Evolutionary conservation across 2,113 vertebrate genomes (phyloP).

Genomic region (Arenaria interpres): DNA sequence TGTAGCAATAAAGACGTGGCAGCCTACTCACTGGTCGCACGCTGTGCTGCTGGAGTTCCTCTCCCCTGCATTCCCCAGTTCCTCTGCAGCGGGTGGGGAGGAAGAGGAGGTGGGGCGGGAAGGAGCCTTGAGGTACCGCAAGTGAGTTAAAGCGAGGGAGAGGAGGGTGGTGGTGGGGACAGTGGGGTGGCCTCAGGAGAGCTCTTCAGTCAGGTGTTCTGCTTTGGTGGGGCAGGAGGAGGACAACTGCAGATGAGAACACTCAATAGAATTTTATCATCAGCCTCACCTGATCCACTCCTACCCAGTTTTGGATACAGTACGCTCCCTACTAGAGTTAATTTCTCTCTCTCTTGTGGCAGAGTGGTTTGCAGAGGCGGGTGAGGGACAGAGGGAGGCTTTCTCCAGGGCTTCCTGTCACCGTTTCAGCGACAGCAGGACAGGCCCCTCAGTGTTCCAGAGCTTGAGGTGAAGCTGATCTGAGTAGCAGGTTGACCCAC

Average conservation of each 20-base stretch:
- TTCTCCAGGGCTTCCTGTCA: neutral
- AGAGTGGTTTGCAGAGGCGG: neutral
- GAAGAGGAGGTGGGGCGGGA: neutral
- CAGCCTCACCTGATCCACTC: neutral
- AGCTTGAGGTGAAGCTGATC: neutral
- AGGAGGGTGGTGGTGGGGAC: neutral
- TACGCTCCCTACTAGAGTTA: neutral
- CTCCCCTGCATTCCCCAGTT: conserved; percentile 18
- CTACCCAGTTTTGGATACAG: neutral
- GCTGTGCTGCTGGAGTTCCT: conserved; percentile 21
- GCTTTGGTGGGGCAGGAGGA: neutral
- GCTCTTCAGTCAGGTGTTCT: neutral
- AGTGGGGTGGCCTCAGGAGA: neutral
- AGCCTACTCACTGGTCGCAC: conserved; percentile 49
- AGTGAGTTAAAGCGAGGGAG: neutral
- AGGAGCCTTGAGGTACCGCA: neutral
- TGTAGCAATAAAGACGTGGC: conserved; percentile 73
- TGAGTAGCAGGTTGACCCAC: neutral
- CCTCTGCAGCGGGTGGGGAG: neutral
- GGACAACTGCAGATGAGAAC: conserved; percentile 36
- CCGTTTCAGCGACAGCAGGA: neutral
- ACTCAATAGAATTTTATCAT: neutral
- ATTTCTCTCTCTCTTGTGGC: neutral
- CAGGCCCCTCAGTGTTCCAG: neutral
- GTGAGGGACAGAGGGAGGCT: neutral